phyloP scores from a whole-genome alignment of 1,140 invertebrate genomes.

The Drosophila auraria region DNA sequence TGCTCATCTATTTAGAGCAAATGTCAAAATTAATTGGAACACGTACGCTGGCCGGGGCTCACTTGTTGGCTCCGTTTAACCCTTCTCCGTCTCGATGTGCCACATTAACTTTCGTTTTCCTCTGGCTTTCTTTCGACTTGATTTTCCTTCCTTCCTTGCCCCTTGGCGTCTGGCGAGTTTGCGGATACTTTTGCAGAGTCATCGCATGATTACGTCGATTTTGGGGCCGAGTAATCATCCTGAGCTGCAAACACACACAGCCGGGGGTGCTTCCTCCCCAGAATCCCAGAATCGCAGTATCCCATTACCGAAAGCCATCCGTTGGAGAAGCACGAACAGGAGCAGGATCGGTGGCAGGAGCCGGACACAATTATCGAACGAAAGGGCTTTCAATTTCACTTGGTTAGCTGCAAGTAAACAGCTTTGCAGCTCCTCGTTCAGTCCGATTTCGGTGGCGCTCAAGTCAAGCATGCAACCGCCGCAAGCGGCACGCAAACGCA shows the following conservation, averaged over 20 bases:
- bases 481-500: conserved; percentile 79
- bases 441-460: conserved; percentile 42
- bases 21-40: conserved; percentile 77
- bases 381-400: conserved; percentile 80
- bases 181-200: conserved; percentile 63
- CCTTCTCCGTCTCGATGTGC: conserved; percentile 58
- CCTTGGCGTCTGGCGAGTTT: conserved; percentile 14
- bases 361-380: conserved; percentile 72
- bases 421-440: conserved; percentile 48
- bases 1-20: conserved; percentile 67
- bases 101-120: conserved; percentile 76
- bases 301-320: conserved; percentile 58
- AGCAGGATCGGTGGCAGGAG: conserved; percentile 22
- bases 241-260: conserved; percentile 50
- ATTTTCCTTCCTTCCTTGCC: conserved; percentile 1
- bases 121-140: conserved; percentile 15
- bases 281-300: conserved; percentile 12
- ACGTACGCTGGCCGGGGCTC: conserved; percentile 52
- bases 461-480: conserved; percentile 77
- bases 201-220: conserved; percentile 79
- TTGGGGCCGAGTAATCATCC: conserved; percentile 68
- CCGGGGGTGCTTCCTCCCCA: conserved; percentile 1
- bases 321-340: conserved; percentile 4
- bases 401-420: conserved; percentile 78
- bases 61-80: conserved; percentile 52